A percentile compares a stretch with the other conserved stretches of the same genome.
phyloP scores from a whole-genome alignment of 2,888 invertebrate species.

The Ennomos fuscantarius region DNA sequence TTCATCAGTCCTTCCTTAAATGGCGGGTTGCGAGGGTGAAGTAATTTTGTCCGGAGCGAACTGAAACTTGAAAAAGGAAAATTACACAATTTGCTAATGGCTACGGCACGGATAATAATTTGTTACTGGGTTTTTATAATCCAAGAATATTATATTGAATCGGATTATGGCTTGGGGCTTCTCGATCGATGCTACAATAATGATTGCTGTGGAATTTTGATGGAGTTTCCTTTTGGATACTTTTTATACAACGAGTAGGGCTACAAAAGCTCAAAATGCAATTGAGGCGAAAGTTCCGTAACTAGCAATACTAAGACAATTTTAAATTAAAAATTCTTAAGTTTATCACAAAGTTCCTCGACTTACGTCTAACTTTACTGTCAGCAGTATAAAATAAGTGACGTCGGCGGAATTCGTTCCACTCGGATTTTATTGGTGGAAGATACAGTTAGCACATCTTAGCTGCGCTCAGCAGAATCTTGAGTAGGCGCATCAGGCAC shows the following conservation, averaged over 20 bases:
- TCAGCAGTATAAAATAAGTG: conserved; percentile 25
- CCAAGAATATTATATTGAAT: conserved; percentile 61
- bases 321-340: conserved; percentile 23
- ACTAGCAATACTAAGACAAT: conserved; percentile 1
- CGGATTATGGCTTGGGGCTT: conserved; percentile 32
- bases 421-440: conserved; percentile 29
- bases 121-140: conserved; percentile 69
- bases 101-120: conserved; percentile 70
- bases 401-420: conserved; percentile 22
- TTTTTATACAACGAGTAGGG: neutral
- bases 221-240: neutral
- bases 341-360: conserved; percentile 20
- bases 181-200: conserved; percentile 19
- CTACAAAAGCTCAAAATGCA: neutral
- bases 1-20: conserved; percentile 73
- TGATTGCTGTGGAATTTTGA: conserved; percentile 5
- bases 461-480: conserved; percentile 28
- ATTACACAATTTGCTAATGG: conserved; percentile 83
- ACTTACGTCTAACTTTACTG: conserved; percentile 19
- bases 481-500: conserved; percentile 38
- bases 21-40: conserved; percentile 72
- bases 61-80: conserved; percentile 80
- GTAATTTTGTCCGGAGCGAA: conserved; percentile 75
- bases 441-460: conserved; percentile 29
- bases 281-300: neutral